Base-by-base conservation (phyloP, 2,797 vertebrate genomes). In the Hydrophis major region DNA sequence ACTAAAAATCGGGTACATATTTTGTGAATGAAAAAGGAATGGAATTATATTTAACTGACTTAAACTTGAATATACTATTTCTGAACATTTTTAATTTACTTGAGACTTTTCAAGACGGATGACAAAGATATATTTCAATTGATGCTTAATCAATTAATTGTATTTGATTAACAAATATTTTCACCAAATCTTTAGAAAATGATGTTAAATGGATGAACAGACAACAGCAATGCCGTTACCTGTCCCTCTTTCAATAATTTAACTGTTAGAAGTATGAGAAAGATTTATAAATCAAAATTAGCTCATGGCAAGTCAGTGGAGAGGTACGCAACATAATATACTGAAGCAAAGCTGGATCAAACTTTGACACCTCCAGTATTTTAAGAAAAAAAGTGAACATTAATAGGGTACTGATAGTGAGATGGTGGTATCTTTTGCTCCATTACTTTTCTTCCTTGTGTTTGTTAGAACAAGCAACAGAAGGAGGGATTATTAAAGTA, bases 281-380 rank as follows among this genome's bases (percentile, higher is more conserved):
- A 93, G 78, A 56, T 95, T 97, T 92, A 94, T 69, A 86, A 93
- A 37, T 93, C 90, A 90, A 57, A 96, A 95, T 92, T 95, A 93
- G 94, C 93, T 92, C 0, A 0, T 89, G 92, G 88, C 60, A 94
- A 95, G 92, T 91, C 94, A 93, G 83, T 0, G 0, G 93, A 89
- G 74, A 94, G 4, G 22, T 91, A 4, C 93, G 63, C 42, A 83
- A 89, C 7, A 25, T 89, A 55, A 92, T 89, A 89, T 91, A 78
- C 37, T 93, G 95, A 91, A 55, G 66, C 42, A 69, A 94, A 89
- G 92, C 93, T 93, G 90, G 95, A 93, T 92, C 94, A 94, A 88
- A 92, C 90, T 88, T 83, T 93, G 88, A 90, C 27, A 56, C 92
- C 59, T 96, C n/a, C 94, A 93, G 95, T 96, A 95, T 47, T 12